Base-by-base conservation (phyloP, 2,888 invertebrate genomes). In the Diadegma fenestrale region DNA sequence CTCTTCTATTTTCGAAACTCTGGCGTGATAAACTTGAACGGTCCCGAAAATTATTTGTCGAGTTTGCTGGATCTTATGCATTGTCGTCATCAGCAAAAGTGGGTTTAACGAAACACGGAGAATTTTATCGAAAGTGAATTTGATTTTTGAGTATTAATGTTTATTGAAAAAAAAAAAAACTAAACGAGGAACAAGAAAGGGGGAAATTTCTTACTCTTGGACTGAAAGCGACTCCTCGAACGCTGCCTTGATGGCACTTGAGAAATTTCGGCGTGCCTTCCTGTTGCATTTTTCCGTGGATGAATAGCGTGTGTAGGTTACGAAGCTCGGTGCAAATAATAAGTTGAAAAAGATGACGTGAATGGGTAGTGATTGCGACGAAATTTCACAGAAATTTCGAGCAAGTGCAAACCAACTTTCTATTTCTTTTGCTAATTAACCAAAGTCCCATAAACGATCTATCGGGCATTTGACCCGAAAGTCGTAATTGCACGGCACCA, bases 161-260 rank as follows among this genome's bases (percentile, higher is more conserved):
- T 66, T 37, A n/a, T n/a, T 64, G 33, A 33, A 37, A 10, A 37
- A 19, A 33, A 37, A 10, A 37, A 19, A 64, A 37, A n/a, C 33
- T n/a, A 51, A n/a, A 51, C 1, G 4, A 51, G 51, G 43, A 71
- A 22, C 66, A 48, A 58, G n/a, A 61, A 79, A 85, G 58, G 51
- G 22, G 64, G 64, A 76, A 48, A 69, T 26, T 12, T 26, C 71
- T 85, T 89, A 94, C 94, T 90, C 92, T 89, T 63, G 94, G 94
- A 88, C 93, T 93, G 82, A 94, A 94, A 33, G 93, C 93, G 68
- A 94, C 94, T 69, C 93, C 93, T 72, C 94, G 91, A 26, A 94
- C 94, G 88, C 93, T 93, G 66, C 93, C 93, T 88, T 93, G 92
- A 83, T 94, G 94, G 86, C 89, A 92, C 88, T 93, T 93, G 26